These are phyloP conservation scores for Axinella damicornis DNA, from an alignment of 37 sponge, comb jelly and placozoan species.

Conservation along the genomic window DNA sequence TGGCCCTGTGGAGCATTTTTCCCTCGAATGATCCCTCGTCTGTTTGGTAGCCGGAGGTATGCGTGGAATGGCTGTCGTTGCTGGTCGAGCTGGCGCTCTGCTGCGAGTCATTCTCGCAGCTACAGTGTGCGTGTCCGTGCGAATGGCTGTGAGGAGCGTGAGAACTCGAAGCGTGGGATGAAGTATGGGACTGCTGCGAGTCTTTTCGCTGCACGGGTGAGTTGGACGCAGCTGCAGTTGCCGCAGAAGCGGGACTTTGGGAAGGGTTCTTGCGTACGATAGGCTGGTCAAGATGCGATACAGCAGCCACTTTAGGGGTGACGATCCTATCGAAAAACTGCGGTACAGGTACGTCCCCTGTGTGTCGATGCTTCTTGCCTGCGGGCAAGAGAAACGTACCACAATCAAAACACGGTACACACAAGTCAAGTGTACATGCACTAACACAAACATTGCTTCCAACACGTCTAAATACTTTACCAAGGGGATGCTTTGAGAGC, in stretches of 20 bases:
- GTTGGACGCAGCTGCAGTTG: not conserved
- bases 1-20: constrained; percentile 68
- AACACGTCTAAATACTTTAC: too few relatives aligned
- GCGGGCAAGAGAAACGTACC: not conserved
- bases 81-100: constrained; percentile 56
- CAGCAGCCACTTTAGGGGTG: not conserved
- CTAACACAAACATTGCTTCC: not conserved
- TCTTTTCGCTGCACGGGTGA: not conserved
- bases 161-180: constrained; percentile 9
- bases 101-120: constrained; percentile 52
- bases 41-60: constrained; percentile 57
- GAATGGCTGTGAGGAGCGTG: constrained; percentile 30
- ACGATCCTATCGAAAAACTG: not conserved
- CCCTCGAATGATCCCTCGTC: constrained; percentile 80
- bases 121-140: constrained; percentile 18
- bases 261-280: constrained; percentile 6
- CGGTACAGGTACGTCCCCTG: not conserved
- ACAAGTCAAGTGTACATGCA: not conserved
- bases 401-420: not conserved
- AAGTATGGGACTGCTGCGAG: not conserved
- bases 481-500: too few relatives aligned
- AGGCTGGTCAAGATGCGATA: constrained; percentile 2
- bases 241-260: not conserved
- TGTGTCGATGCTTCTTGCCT: not conserved
- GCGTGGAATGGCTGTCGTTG: constrained; percentile 46